Conservation (phyloP, 1,140 invertebrate species). For the Prorops nasuta region DNA sequence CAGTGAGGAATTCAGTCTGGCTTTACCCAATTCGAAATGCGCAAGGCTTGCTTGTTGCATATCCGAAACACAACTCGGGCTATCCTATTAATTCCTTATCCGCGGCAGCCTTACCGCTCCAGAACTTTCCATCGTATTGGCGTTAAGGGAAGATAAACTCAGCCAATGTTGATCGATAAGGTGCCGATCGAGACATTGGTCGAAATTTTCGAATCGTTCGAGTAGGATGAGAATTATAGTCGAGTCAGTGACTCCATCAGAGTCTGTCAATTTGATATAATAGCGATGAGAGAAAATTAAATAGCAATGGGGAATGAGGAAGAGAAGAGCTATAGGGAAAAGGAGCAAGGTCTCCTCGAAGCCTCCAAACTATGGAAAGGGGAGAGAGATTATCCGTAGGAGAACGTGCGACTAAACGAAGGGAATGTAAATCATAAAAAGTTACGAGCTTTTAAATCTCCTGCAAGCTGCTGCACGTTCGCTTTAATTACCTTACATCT, state of each 20-base stretch:
- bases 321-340: constrained; percentile 26
- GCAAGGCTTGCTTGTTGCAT: constrained; percentile 8
- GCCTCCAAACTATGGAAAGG: constrained; percentile 5
- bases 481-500: constrained; percentile 59
- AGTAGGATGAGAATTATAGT: no score
- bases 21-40: constrained; percentile 6
- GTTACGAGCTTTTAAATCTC: constrained; percentile 59
- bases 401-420: constrained; percentile 56
- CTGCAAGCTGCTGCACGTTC: constrained; percentile 56
- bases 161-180: no score
- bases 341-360: no score
- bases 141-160: no score
- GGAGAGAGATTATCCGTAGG: constrained; percentile 44
- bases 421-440: constrained; percentile 60
- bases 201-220: no score
- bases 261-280: no score
- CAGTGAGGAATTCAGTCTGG: constrained; percentile 20
- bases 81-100: constrained; percentile 32
- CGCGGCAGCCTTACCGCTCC: constrained; percentile 21
- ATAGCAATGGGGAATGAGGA: background rate
- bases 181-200: no score
- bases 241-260: no score
- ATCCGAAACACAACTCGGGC: constrained; percentile 2
- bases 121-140: no score
- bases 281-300: background rate